phyloP scores from a whole-genome alignment of 2,113 vertebrate genomes.

The Chlamydotis undulata region DNA sequence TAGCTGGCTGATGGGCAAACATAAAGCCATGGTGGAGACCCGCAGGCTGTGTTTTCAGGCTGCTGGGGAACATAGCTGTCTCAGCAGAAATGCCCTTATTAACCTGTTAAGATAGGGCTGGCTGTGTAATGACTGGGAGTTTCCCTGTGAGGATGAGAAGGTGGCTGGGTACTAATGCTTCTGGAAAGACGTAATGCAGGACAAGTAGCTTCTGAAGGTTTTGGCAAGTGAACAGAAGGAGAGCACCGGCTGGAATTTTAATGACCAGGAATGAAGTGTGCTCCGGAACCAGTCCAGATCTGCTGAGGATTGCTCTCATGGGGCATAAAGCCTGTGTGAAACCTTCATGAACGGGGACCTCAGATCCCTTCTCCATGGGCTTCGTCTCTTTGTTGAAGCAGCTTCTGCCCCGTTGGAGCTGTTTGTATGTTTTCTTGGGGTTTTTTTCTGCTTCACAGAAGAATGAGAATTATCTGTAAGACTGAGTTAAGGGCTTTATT shows the following conservation, averaged over 20 bases:
- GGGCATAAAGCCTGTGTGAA: not conserved
- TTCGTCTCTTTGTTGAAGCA: not conserved
- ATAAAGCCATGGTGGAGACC: fast-evolving
- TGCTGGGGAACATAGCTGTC: not conserved
- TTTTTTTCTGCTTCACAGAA: not conserved
- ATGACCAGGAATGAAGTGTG: not conserved
- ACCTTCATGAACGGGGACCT: not conserved
- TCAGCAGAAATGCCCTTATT: not conserved
- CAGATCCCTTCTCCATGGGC: not conserved
- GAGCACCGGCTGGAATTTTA: not conserved
- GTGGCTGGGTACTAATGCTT: not conserved
- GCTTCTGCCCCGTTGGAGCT: not conserved
- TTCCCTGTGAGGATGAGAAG: not conserved
- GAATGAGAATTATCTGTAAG: not conserved
- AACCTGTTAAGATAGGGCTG: not conserved
- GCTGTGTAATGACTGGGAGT: not conserved
- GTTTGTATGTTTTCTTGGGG: not conserved
- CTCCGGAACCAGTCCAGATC: not conserved
- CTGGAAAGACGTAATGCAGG: not conserved
- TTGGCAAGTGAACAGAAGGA: not conserved
- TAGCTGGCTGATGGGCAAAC: not conserved
- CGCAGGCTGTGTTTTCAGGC: not conserved
- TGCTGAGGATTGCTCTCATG: not conserved
- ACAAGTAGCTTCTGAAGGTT: not conserved
- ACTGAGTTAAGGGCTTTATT: not conserved